Base-by-base conservation (phyloP, 2,797 vertebrate genomes). In the Furcifer pardalis region DNA sequence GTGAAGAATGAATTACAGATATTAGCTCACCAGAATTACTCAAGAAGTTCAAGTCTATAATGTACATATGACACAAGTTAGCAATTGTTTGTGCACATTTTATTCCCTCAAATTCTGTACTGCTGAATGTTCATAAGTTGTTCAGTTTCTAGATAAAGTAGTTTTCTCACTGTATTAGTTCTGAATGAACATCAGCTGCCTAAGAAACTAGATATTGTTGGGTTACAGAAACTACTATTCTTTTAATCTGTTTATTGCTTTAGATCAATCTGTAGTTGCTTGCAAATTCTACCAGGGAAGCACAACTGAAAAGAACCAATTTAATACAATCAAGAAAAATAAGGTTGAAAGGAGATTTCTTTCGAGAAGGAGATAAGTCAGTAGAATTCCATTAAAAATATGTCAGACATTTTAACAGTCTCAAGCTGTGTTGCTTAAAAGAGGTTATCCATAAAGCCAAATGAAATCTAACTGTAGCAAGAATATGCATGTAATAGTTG, bases 301-400 rank as follows among this genome's bases (percentile, higher is more conserved):
- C 42, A 32, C 27, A 21, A 66, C 75, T 9, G 73, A 81, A 84
- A 84, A n/a, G 59, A 89, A 83, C 85, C 49, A 77, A 84, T 91
- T 88, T 91, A 68, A 9, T 73, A 40, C 5, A 32, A 62, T 72
- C 30, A 77, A 75, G 75, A 82, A 86, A 90, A 84, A 65, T 25
- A 17, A 88, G 81, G 27, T 63, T 76, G 83, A 85, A 86, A 80
- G 77, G 59, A 87, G 40, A 73, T 86, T 92, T 88, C 84, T 86
- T 84, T 44, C 71, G 44, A 83, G 79, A 73, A 56, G 37, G 79
- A 65, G 62, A 73, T 81, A 89, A 89, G 21, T 19, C 27, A n/a
- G 46, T 37, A 77, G 84, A 87, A 84, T 52, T 72, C 75, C 59
- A 77, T 88, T 62, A 80, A 83, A 90, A 82, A 77, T 35, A 46